Evolutionary conservation across 2,888 invertebrate species (phyloP), one percentile per base, ranked within the genome.

Genomic region (Calameuta pallipes): DNA sequence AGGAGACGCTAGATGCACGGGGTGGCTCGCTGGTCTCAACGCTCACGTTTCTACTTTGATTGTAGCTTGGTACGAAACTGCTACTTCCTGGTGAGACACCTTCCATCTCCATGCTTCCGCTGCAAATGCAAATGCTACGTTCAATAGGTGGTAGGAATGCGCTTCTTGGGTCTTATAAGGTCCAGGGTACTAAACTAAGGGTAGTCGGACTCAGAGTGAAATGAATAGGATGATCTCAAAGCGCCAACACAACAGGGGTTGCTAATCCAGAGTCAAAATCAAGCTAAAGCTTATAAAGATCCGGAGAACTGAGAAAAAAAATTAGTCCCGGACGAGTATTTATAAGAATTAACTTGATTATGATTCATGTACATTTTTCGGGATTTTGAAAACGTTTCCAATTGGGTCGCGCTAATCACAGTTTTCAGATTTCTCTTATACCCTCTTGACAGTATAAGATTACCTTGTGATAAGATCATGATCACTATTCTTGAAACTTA

Each of bases 21-120:
- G 92, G 86, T 87, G 92, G 86, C 89, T 91, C 90, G 81, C 86
- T 89, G 79, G 91, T 93, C 86, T 93, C 92, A 34, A 92, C 89
- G 84, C 92, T 92, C 37, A 92, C 89, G 80, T 91, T 91, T 81
- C 91, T 86, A 79, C 91, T 91, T 0, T 87, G 82, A 78, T 90
- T 91, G 82, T 91, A 91, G 81, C 90, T 90, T 41, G 90, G 90
- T 69, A 90, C 76, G 81, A 90, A 91, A 78, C 86, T 91, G 78
- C 89, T 90, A 80, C 91, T 90, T 73, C 89, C 88, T 9, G 91
- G 91, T n/a, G 91, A 91, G 15, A 88, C 90, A 12, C 91, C 90
- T 76, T 91, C 91, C 91, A 91, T 91, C 80, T 91, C 90, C 89
- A 90, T 88, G 82, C 92, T 90, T 82, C 90, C 90, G 83, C 91